Percentiles rank a stretch among this genome's conserved stretches.
These are phyloP conservation scores for Carettochelys insculpta DNA, from an alignment of 2,113 vertebrate genomes.

Conservation along the genomic window DNA sequence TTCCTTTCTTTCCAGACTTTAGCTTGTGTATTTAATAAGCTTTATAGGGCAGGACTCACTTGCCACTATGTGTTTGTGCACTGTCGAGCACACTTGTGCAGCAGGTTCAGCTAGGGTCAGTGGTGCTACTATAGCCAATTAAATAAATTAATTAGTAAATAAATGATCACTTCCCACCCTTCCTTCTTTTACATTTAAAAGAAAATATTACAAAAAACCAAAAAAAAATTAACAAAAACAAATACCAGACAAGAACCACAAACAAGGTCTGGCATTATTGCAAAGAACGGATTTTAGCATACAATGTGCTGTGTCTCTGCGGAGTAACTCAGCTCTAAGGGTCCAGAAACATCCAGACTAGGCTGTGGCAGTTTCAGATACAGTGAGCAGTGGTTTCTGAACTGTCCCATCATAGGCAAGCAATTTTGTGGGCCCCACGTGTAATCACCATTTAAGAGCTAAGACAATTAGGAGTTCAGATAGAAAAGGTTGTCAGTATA, in stretches of 20 bases:
- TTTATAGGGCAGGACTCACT: neutral
- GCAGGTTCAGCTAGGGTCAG: too few species aligned
- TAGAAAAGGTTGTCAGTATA: neutral
- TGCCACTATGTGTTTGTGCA: neutral
- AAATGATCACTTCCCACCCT: accelerated
- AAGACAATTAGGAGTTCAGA: neutral
- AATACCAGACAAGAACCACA: too few species aligned
- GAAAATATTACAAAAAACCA: neutral
- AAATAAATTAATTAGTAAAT: neutral
- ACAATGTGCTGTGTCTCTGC: neutral
- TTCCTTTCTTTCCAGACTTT: neutral
- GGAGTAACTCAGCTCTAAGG: neutral
- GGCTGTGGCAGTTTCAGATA: neutral
- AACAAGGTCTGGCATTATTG: neutral
- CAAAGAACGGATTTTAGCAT: neutral
- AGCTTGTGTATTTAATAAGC: neutral
- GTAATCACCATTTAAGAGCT: neutral
- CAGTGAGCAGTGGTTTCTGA: neutral
- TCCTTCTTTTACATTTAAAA: neutral
- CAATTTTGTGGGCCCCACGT: neutral
- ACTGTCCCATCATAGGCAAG: neutral
- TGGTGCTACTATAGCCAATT: neutral
- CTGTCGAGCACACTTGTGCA: too few species aligned
- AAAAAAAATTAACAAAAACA: too few species aligned
- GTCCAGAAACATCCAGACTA: neutral